These are phyloP conservation scores for Hofmannophila pseudospretella DNA, from an alignment of 2,888 invertebrate species.

Conservation along the genomic window DNA sequence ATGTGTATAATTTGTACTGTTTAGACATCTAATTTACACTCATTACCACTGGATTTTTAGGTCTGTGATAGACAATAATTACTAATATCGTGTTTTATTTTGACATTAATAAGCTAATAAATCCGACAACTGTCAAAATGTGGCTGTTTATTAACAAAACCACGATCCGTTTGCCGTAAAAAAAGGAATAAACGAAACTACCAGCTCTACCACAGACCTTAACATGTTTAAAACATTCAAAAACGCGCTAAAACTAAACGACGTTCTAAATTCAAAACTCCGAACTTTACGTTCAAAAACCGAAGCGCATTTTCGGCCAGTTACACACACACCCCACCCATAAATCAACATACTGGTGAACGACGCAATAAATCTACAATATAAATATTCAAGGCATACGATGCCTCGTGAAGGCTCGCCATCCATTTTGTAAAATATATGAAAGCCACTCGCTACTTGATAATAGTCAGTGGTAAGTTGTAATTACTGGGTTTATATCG, in stretches of 20 bases:
- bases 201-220: neutral
- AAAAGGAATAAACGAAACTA: neutral
- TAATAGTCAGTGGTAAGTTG: constrained; percentile 69
- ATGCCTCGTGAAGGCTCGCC: constrained; percentile 49
- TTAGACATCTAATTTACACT: too few relatives aligned
- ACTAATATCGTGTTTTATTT: neutral
- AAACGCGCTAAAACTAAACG: constrained; percentile 8
- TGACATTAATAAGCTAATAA: neutral
- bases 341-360: constrained; percentile 50
- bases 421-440: constrained; percentile 75
- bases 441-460: constrained; percentile 72
- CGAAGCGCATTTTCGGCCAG: constrained; percentile 16
- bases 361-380: constrained; percentile 68
- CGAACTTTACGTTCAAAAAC: constrained; percentile 15
- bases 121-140: neutral
- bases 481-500: constrained; percentile 47
- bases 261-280: constrained; percentile 11
- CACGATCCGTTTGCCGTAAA: neutral
- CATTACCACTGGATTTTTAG: too few relatives aligned
- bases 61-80: too few relatives aligned
- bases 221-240: neutral
- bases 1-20: too few relatives aligned
- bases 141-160: neutral
- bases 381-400: constrained; percentile 66
- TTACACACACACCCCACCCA: constrained; percentile 31